Evolutionary conservation across 53 echinoderm and acorn worm genomes (phyloP), one percentile per base, ranked within the genome.

Genomic region (Patiria pectinifera): DNA sequence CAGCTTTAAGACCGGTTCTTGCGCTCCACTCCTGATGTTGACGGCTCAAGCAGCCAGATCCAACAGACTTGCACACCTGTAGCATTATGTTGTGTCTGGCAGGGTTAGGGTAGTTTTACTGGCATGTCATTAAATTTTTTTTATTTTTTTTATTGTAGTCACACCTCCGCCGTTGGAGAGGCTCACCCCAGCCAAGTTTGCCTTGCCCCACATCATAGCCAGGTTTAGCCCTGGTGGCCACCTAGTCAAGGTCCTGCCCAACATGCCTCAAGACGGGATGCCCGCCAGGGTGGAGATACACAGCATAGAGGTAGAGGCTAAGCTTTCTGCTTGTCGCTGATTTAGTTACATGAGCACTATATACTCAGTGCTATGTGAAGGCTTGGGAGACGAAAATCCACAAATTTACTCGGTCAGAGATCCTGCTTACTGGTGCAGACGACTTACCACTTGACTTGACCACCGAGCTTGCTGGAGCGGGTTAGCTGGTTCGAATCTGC

Each of bases 161-260:
- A 93, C 96, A 23, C 97, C 96, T 6, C 93, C 99, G 22, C 96
- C 97, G 16, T 95, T 94, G 4, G 95, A 94, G 89, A 75, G 99
- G 25, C 77, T 93, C 84, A 99, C 99, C 61, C 99, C 99, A 6
- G 88, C 82, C 35, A 99, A 97, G 91, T 96, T 96, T 85, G 49
- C 85, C 78, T 80, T 97, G 21, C 97, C 99, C 58, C 99, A 99
- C 72, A 89, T 99, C 3, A 85, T 97, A 58, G 99, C 97, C 18
- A 85, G 99, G 70, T 99, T 99, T 47, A 94, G 99, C 71, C 93
- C 99, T n/a, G 96, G 99, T 25, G 99, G 99, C 58, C 99, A 99
- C 59, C 95, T 99, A 48, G 94, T 99, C 83, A 99, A 99, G 91
- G 97, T 99, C 23, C 71, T 99, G 76, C 96, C 99, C 14, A 99